These are phyloP conservation scores for Promerops cafer DNA, from an alignment of 2,113 vertebrate genomes.

Conservation along the genomic window DNA sequence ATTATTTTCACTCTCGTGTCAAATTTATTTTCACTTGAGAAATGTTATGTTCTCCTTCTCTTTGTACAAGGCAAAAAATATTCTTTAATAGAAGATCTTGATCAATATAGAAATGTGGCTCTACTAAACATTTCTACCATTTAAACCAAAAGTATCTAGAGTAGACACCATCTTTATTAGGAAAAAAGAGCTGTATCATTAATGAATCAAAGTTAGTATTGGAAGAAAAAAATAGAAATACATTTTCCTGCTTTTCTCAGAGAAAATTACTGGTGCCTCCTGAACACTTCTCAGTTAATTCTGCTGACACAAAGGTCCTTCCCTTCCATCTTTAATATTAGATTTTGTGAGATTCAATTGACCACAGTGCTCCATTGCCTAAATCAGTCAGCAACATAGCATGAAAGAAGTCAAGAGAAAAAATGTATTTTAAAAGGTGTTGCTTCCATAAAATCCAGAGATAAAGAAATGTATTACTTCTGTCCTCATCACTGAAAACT, in stretches of 20 bases:
- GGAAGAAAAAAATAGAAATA: slow-evolving; percentile 30
- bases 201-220: not conserved
- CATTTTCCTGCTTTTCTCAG: slow-evolving; percentile 8
- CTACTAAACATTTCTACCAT: not conserved
- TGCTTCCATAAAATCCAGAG: slow-evolving; percentile 59
- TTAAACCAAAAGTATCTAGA: not conserved
- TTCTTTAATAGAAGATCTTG: not conserved
- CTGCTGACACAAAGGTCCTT: slow-evolving; percentile 45
- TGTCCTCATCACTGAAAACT: slow-evolving; percentile 20
- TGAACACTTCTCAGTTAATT: slow-evolving; percentile 46
- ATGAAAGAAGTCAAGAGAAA: slow-evolving; percentile 58
- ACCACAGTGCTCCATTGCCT: slow-evolving; percentile 39
- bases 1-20: not conserved
- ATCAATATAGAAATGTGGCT: not conserved
- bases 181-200: not conserved
- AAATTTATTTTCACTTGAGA: not conserved
- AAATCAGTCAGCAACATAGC: slow-evolving; percentile 49
- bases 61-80: not conserved
- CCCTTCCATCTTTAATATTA: slow-evolving; percentile 58
- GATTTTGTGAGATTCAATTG: slow-evolving; percentile 58
- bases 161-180: not conserved
- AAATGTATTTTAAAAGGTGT: slow-evolving; percentile 52
- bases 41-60: not conserved
- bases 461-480: slow-evolving; percentile 65
- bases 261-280: slow-evolving; percentile 16